A percentile compares a stretch with the other conserved stretches of the same genome.
These are phyloP conservation scores for Mallotus villosus DNA, from an alignment of 2,797 vertebrate species.

Conservation along the genomic window DNA sequence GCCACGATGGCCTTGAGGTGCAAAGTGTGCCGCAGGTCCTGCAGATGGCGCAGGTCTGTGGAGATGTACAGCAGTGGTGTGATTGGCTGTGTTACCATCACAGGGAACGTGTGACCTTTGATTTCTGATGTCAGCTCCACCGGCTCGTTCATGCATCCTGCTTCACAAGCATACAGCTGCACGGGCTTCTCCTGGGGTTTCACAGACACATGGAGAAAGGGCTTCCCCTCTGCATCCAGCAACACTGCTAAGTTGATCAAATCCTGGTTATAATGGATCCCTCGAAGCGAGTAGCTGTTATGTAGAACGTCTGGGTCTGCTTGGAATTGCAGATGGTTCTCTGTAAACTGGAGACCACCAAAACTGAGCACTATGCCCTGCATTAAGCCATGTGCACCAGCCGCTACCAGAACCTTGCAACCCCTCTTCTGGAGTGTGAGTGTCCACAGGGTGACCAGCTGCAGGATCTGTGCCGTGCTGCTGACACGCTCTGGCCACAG, in stretches of 20 bases:
- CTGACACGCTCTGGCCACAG: constrained; percentile 86
- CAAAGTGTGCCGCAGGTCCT: constrained; percentile 92
- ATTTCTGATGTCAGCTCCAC: constrained; percentile 90
- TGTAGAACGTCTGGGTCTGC: constrained; percentile 92
- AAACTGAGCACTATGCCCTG: constrained; percentile 97
- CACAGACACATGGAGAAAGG: constrained; percentile 90
- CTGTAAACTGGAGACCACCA: constrained; percentile 95
- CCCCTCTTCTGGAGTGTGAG: constrained; percentile 93
- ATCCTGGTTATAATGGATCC: constrained; percentile 94
- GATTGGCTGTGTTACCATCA: constrained; percentile 96
- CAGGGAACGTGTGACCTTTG: constrained; percentile 87
- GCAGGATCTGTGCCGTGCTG: constrained; percentile 83
- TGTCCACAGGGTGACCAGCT: constrained; percentile 92
- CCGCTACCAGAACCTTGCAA: constrained; percentile 88
- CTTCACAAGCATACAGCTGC: constrained; percentile 92
- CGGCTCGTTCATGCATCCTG: constrained; percentile 92
- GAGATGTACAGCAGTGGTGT: constrained; percentile 95
- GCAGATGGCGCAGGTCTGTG: constrained; percentile 89
- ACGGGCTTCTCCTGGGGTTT: constrained; percentile 86
- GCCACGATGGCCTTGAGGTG: constrained; percentile 95
- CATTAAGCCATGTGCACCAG: constrained; percentile 90
- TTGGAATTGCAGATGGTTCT: constrained; percentile 98
- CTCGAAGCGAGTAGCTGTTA: constrained; percentile 92
- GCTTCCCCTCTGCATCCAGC: constrained; percentile 85
- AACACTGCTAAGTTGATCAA: constrained; percentile 89